These are phyloP conservation scores for Galerucella calmariensis DNA, from an alignment of 2,888 invertebrate genomes.

Conservation along the genomic window DNA sequence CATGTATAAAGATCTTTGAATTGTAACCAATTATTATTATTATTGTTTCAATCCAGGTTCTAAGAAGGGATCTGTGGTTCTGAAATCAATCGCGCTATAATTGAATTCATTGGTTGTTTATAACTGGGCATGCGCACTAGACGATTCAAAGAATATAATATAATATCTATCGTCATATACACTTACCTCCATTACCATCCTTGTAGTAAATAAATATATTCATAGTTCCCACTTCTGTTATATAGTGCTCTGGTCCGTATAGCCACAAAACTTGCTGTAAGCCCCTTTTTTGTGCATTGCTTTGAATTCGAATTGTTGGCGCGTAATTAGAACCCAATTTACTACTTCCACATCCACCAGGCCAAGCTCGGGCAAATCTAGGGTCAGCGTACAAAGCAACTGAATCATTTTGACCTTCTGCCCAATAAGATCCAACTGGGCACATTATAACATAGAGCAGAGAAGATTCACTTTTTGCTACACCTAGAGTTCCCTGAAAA, in stretches of 20 bases:
- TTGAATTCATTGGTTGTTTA: too few relatives aligned
- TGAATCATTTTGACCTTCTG: conserved; percentile 69
- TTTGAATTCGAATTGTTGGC: conserved; percentile 86
- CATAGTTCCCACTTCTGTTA: conserved; percentile 99
- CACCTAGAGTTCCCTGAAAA: conserved; percentile 89
- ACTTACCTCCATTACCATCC: conserved; percentile 89
- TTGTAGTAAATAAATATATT: conserved; percentile 92
- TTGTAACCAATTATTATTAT: too few relatives aligned
- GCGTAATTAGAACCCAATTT: conserved; percentile 97
- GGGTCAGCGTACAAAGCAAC: conserved; percentile 95
- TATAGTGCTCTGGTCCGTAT: conserved; percentile 89
- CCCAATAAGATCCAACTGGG: conserved; percentile 94
- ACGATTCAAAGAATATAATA: too few relatives aligned
- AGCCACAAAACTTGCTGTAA: conserved; percentile 97
- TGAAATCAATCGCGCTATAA: too few relatives aligned
- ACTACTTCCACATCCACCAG: conserved; percentile 91
- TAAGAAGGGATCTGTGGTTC: too few relatives aligned
- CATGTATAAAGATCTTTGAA: not conserved
- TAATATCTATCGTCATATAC: not conserved
- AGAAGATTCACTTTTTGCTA: conserved; percentile 87
- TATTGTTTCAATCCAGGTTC: too few relatives aligned
- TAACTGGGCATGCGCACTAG: too few relatives aligned
- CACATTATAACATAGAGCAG: conserved; percentile 90
- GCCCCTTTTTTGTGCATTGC: conserved; percentile 78
- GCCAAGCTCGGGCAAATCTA: conserved; percentile 86